These are phyloP conservation scores for Cuniculus paca DNA, from an alignment of 2,797 vertebrate species.

Conservation along the genomic window DNA sequence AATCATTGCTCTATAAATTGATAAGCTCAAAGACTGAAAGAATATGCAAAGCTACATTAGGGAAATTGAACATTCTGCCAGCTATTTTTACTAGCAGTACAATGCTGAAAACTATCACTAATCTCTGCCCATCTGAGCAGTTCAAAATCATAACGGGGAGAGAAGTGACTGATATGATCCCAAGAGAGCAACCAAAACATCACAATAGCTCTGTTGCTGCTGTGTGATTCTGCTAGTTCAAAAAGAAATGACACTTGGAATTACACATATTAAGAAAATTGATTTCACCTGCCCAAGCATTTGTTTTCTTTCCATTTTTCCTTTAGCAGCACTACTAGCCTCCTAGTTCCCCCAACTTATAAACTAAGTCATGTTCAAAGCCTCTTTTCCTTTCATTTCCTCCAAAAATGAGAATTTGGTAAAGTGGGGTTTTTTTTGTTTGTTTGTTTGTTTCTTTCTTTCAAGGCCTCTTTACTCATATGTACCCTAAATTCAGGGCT, in stretches of 20 bases:
- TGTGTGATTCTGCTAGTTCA: constrained; percentile 53
- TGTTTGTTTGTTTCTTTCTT: not conserved
- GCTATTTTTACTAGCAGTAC: constrained; percentile 59
- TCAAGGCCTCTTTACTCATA: constrained; percentile 43
- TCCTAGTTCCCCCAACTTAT: constrained; percentile 7
- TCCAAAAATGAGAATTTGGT: constrained; percentile 50
- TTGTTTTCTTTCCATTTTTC: constrained; percentile 62
- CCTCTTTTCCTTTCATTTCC: constrained; percentile 13
- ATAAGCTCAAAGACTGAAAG: constrained; percentile 44
- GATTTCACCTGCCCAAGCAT: constrained; percentile 45
- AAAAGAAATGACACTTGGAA: constrained; percentile 63
- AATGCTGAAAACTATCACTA: constrained; percentile 63
- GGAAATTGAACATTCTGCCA: constrained; percentile 41
- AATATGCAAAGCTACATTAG: constrained; percentile 42
- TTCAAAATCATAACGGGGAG: constrained; percentile 32
- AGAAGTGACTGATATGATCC: not conserved
- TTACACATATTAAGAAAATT: constrained; percentile 56
- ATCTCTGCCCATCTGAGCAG: constrained; percentile 31
- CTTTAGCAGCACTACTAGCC: constrained; percentile 36
- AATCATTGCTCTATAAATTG: constrained; percentile 51
- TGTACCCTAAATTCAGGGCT: constrained; percentile 31
- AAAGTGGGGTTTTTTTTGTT: not conserved
- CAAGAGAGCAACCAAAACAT: constrained; percentile 49
- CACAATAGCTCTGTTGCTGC: constrained; percentile 7
- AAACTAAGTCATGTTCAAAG: constrained; percentile 61